Evolutionary conservation across 2,888 invertebrate species (phyloP).

Genomic region (Maniola hyperantus): DNA sequence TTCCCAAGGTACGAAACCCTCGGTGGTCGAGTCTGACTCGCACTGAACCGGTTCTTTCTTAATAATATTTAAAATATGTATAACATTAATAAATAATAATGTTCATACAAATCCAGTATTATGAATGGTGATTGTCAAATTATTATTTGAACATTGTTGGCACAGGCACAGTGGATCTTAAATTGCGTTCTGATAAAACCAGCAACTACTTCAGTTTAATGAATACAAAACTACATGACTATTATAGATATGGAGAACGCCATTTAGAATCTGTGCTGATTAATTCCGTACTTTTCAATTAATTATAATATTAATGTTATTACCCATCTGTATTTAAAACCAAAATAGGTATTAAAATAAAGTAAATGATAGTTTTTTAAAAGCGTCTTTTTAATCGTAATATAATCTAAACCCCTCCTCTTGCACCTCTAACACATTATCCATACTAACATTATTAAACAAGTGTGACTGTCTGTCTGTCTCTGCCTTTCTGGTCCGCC

Average conservation of each 20-base stretch:
- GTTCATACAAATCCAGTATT: conserved; percentile 36
- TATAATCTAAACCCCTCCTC: background rate
- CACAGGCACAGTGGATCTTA: conserved; percentile 2
- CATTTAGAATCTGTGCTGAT: conserved; percentile 8
- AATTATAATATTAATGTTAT: conserved; percentile 30
- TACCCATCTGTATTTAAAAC: conserved; percentile 57
- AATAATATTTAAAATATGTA: conserved; percentile 12
- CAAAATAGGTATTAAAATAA: conserved; percentile 67
- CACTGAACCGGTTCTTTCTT: too few relatives aligned
- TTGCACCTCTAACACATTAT: too few relatives aligned
- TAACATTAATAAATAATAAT: background rate
- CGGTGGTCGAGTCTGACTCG: too few relatives aligned
- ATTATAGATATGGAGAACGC: conserved; percentile 1
- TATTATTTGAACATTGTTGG: conserved; percentile 14
- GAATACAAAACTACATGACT: background rate
- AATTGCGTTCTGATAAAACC: conserved; percentile 10
- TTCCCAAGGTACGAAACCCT: too few relatives aligned
- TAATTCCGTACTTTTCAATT: conserved; percentile 19
- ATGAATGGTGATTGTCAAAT: conserved; percentile 31
- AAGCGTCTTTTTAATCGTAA: conserved; percentile 23
- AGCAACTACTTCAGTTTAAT: background rate
- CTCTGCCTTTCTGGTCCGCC: too few relatives aligned
- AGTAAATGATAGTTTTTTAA: conserved; percentile 41
- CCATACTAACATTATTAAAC: too few relatives aligned
- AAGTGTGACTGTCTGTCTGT: too few relatives aligned